Conservation (phyloP, 2,888 invertebrate genomes). For the Aporophyla lueneburgensis region DNA sequence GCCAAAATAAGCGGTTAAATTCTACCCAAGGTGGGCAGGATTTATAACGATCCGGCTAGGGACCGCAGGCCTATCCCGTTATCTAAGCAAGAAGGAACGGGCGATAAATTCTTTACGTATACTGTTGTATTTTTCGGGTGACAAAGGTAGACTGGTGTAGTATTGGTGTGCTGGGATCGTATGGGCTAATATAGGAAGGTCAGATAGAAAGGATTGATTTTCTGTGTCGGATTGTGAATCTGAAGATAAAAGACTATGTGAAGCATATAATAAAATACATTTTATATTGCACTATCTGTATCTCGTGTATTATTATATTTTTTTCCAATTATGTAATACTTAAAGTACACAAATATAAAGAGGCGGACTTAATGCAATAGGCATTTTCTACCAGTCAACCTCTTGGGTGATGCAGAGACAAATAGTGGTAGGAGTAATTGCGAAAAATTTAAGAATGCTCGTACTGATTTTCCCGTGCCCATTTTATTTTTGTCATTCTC, state of each 20-base stretch:
- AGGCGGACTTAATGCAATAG: background rate
- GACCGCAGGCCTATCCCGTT: conserved; percentile 51
- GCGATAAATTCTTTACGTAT: conserved; percentile 64
- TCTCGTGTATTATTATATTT: background rate
- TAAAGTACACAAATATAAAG: background rate
- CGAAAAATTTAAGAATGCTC: background rate
- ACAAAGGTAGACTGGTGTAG: conserved; percentile 46
- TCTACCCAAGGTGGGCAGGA: conserved; percentile 51
- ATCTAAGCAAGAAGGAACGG: conserved; percentile 55
- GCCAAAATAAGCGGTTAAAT: conserved; percentile 60
- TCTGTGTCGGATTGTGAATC: background rate
- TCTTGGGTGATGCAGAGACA: background rate
- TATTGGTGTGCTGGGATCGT: conserved; percentile 45
- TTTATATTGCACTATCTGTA: background rate
- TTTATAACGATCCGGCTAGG: conserved; percentile 58
- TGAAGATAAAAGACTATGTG: background rate
- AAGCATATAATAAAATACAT: too few relatives aligned
- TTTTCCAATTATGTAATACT: background rate
- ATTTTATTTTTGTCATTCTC: background rate
- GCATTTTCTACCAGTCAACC: background rate
- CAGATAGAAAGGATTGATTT: conserved; percentile 19
- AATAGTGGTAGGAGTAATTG: background rate
- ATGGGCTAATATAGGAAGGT: conserved; percentile 33
- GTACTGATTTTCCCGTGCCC: background rate
- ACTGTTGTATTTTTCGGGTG: conserved; percentile 51